Base-by-base conservation (phyloP, 2,888 invertebrate genomes). In the Biston betularia region DNA sequence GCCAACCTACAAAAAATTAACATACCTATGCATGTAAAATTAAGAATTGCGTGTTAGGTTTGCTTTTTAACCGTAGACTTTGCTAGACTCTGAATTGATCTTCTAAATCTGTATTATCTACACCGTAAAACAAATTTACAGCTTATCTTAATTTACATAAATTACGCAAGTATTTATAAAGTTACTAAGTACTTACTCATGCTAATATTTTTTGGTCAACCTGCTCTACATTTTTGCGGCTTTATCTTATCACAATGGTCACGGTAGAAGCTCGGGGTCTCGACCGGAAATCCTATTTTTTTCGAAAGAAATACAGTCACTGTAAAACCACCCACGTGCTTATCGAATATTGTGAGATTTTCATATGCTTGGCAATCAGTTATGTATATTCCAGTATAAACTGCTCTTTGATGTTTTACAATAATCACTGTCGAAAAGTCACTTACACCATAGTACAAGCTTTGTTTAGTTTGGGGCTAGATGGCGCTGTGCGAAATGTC, bases 321-420 rank as follows among this genome's bases (percentile, higher is more conserved):
- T 38, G 6, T 38, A 8, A 38, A 38, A 38, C 38, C 6, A 38
- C 38, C 38, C 6, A 8, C 6, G 6, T 38, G 38, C 24, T 24
- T 38, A 6, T 9, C 38, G 38, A 38, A 9, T 38, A 8, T 38
- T 38, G 6, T 6, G 6, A 6, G 9, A 38, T 38, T 38, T 38
- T 58, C 45, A 44, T 38, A 34, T n/a, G 14, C 40, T 58, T 68
- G 63, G 64, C 61, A 58, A 15, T 14, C 3, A 40, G 60, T 58
- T 62, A 58, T 48, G 55, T 60, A 45, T 38, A 38, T 38, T 38
- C 8, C 6, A 38, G 38, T 9, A 6, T 8, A 38, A 38, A 38
- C 38, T 38, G 38, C 38, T 38, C 3, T 38, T 38, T 38, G 6
- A 8, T 38, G 6, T 6, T 38, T 38, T 9, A 38, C 38, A 38